phyloP scores from a whole-genome alignment of 2,888 invertebrate species.

The Diaphora mendica region DNA sequence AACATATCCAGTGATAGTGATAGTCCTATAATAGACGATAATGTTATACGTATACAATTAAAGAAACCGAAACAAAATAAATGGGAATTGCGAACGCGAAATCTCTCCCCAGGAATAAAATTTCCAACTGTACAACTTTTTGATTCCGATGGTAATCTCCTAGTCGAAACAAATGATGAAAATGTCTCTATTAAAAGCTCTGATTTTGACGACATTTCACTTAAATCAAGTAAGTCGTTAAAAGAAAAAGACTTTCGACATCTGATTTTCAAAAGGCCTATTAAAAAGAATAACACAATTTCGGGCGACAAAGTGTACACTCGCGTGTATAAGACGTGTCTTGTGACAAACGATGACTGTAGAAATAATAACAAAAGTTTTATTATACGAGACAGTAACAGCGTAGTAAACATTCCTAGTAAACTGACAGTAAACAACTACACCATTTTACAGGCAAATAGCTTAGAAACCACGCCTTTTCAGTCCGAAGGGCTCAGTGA shows the following conservation, averaged over 20 bases:
- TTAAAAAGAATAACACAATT: constrained; percentile 79
- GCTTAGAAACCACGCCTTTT: constrained; percentile 73
- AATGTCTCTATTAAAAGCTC: constrained; percentile 82
- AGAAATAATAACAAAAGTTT: constrained; percentile 59
- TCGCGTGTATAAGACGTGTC: constrained; percentile 70
- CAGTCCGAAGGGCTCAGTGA: constrained; percentile 77
- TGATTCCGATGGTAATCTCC: constrained; percentile 87
- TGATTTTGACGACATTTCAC: constrained; percentile 64
- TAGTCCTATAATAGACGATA: constrained; percentile 81
- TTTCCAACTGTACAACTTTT: constrained; percentile 88
- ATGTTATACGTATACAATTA: constrained; percentile 87
- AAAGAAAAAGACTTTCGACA: constrained; percentile 77
- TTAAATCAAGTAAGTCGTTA: constrained; percentile 73
- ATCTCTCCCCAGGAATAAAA: constrained; percentile 86
- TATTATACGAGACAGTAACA: constrained; percentile 64
- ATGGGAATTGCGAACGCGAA: constrained; percentile 88
- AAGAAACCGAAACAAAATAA: constrained; percentile 87
- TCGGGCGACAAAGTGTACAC: constrained; percentile 80
- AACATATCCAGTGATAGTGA: constrained; percentile 77
- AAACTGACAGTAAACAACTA: constrained; percentile 71
- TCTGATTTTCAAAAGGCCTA: constrained; percentile 66
- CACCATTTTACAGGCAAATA: constrained; percentile 69
- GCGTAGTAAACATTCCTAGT: constrained; percentile 80
- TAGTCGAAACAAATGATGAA: constrained; percentile 87
- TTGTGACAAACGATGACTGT: constrained; percentile 50